A percentile compares a stretch with the other conserved stretches of the same genome.
phyloP scores from a whole-genome alignment of 2,113 vertebrate species.

The Brachyhypopomus gauderio region DNA sequence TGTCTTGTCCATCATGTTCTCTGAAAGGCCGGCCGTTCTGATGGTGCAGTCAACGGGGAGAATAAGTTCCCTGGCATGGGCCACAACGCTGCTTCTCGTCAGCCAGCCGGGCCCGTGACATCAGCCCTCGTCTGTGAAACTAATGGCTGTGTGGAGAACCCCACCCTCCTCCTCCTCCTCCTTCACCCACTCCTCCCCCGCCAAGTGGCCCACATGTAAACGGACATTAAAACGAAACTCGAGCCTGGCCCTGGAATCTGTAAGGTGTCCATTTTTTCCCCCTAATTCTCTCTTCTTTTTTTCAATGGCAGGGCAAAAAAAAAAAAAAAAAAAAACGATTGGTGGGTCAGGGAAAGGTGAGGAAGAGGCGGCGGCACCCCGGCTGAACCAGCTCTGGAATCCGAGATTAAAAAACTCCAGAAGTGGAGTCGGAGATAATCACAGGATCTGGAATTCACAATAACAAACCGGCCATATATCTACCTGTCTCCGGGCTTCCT shows the following conservation, averaged over 20 bases:
- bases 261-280: slow-evolving; percentile 77
- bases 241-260: slow-evolving; percentile 76
- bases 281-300: slow-evolving; percentile 31
- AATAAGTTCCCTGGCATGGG: slow-evolving; percentile 48
- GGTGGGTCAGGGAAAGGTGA: slow-evolving; percentile 86
- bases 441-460: slow-evolving; percentile 97
- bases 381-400: slow-evolving; percentile 90
- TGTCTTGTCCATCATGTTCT: slow-evolving; percentile 70
- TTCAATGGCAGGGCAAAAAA: slow-evolving; percentile 47
- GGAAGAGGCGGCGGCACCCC: slow-evolving; percentile 71
- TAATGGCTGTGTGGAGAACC: slow-evolving; percentile 67
- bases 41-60: slow-evolving; percentile 57
- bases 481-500: slow-evolving; percentile 97
- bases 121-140: slow-evolving; percentile 67
- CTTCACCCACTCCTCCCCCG: slow-evolving; percentile 27
- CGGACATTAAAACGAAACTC: slow-evolving; percentile 81
- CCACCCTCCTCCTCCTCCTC: slow-evolving; percentile 61
- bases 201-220: slow-evolving; percentile 69
- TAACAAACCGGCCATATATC: slow-evolving; percentile 99
- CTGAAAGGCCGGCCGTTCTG: slow-evolving; percentile 52
- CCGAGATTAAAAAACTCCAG: slow-evolving; percentile 94
- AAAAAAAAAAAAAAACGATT: slow-evolving; percentile 14
- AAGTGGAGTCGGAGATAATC: slow-evolving; percentile 96
- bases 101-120: slow-evolving; percentile 63
- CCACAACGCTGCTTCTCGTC: slow-evolving; percentile 65